Percentiles rank a stretch among this genome's conserved stretches.
Conservation (phyloP, 2,888 invertebrate species). For the Eupithecia dodoneata region DNA sequence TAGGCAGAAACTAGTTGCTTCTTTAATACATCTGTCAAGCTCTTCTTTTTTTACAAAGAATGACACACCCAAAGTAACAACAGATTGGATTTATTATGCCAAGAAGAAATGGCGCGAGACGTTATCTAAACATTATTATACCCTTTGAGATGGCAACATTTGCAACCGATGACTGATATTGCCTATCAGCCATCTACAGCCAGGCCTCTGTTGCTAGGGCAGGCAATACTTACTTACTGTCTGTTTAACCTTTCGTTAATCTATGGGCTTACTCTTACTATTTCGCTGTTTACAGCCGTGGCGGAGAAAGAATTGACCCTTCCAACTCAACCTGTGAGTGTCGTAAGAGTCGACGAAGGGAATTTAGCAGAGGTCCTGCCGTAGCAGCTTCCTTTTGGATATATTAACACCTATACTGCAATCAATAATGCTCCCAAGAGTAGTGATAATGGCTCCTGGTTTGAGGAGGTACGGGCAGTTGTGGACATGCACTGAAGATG, state of each 20-base stretch:
- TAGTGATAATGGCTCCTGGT: background rate
- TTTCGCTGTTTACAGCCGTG: background rate
- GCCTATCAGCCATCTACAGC: background rate
- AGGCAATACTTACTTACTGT: background rate
- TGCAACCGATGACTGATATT: background rate
- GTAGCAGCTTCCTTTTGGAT: background rate
- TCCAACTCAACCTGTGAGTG: background rate
- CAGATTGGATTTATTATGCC: background rate
- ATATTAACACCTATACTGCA: background rate
- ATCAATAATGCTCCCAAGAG: background rate
- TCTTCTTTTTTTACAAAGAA: background rate
- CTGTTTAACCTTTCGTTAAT: background rate
- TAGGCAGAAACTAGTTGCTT: background rate
- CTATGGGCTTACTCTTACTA: background rate
- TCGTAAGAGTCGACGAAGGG: background rate
- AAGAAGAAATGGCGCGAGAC: background rate
- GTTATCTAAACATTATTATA: background rate
- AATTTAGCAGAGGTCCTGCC: background rate
- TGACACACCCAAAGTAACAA: background rate
- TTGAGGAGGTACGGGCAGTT: background rate
- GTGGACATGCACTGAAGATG: background rate
- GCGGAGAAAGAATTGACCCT: background rate
- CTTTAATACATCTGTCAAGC: background rate
- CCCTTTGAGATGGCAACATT: background rate
- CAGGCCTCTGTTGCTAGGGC: background rate